A percentile compares a stretch with the other conserved stretches of the same genome.
Conservation (phyloP, 2,888 invertebrate species). For the Cyclophora punctaria region DNA sequence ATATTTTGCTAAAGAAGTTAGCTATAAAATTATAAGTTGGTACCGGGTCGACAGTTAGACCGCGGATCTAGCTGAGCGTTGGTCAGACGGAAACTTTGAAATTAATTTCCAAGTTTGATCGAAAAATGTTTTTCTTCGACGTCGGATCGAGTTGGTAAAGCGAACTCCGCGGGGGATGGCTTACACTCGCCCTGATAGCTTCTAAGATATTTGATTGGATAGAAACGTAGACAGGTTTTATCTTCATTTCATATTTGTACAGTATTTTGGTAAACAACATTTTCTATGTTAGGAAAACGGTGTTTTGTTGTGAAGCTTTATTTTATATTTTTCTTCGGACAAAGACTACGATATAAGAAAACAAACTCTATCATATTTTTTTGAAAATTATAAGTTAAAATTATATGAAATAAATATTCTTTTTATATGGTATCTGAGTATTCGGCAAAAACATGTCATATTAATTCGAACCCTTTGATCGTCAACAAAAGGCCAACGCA, state of each 20-base stretch:
- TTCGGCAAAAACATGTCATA: no score
- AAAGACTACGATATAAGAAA: no score
- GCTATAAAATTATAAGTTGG: slow-evolving; percentile 47
- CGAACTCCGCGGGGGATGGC: slow-evolving; percentile 15
- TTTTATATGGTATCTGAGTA: no score
- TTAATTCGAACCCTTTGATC: no score
- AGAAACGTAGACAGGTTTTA: background rate
- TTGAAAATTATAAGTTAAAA: no score
- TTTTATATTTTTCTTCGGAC: no score
- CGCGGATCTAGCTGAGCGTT: slow-evolving; percentile 32
- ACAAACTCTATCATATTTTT: no score
- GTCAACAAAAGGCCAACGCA: no score
- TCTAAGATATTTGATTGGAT: slow-evolving; percentile 10
- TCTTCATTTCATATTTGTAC: background rate
- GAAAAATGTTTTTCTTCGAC: slow-evolving; percentile 56
- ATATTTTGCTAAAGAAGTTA: slow-evolving; percentile 12
- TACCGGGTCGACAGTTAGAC: slow-evolving; percentile 35
- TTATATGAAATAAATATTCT: no score
- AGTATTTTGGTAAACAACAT: no score
- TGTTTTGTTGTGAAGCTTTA: no score
- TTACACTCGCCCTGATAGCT: slow-evolving; percentile 6
- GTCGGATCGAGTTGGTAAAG: slow-evolving; percentile 28
- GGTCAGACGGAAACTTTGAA: slow-evolving; percentile 57
- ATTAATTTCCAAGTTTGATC: slow-evolving; percentile 67
- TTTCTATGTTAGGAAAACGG: no score